Evolutionary conservation across 2,888 invertebrate species (phyloP).

Genomic region (Falcaria lacertinaria): DNA sequence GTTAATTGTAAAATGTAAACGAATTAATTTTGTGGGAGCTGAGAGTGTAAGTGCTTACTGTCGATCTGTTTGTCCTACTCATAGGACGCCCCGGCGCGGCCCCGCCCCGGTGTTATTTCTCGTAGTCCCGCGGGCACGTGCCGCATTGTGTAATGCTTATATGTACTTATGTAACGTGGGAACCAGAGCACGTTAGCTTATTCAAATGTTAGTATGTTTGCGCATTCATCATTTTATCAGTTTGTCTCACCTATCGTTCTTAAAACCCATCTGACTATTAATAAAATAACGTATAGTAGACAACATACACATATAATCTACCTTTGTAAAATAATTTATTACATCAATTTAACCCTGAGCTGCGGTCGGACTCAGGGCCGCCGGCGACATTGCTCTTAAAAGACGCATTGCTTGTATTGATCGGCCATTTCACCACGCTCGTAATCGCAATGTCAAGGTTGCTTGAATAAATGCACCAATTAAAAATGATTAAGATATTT

Average conservation of each 20-base stretch:
- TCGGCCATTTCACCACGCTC: conserved; percentile 53
- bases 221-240: too few species aligned
- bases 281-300: too few species aligned
- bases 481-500: background rate
- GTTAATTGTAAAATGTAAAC: background rate
- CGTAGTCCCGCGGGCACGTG: too few species aligned
- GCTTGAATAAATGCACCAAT: conserved; percentile 14
- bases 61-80: too few species aligned
- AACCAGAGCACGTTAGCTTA: too few species aligned
- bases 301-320: conserved; percentile 21
- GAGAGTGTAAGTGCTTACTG: too few species aligned
- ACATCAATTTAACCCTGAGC: conserved; percentile 47
- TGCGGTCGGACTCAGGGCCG: conserved; percentile 62
- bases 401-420: conserved; percentile 61
- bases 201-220: too few species aligned
- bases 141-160: too few species aligned
- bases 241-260: too few species aligned
- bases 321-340: conserved; percentile 7
- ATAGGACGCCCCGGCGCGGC: too few species aligned
- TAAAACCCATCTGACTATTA: too few species aligned
- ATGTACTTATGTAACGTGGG: conserved; percentile 1
- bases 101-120: too few species aligned
- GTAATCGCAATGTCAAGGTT: conserved; percentile 71
- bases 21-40: conserved; percentile 2
- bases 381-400: conserved; percentile 67